phyloP scores from a whole-genome alignment of 2,888 invertebrate genomes.

The Drepana falcataria region DNA sequence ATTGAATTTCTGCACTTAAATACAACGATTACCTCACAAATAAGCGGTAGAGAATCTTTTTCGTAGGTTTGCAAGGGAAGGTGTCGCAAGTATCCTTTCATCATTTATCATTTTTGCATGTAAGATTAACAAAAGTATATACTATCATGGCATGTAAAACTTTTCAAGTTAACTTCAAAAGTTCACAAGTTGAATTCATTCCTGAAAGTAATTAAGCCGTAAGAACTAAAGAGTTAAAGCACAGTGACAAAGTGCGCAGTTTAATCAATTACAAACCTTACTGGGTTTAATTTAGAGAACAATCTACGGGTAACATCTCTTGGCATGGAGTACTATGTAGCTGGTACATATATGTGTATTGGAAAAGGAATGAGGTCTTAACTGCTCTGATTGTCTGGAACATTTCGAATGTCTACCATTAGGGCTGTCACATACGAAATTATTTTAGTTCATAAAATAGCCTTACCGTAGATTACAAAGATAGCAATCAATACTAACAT shows the following conservation, averaged over 20 bases:
- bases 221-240: not conserved
- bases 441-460: no score
- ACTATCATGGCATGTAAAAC: not conserved
- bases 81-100: no score
- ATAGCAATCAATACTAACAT: no score
- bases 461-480: no score
- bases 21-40: no score
- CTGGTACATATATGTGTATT: not conserved
- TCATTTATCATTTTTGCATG: no score
- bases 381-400: not conserved
- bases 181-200: not conserved
- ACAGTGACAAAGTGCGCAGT: not conserved
- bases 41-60: no score
- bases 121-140: no score
- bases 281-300: slow-evolving; percentile 1
- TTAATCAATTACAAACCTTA: not conserved
- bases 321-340: not conserved
- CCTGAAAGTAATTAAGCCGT: not conserved
- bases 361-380: not conserved
- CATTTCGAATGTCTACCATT: not conserved
- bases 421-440: not conserved
- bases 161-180: not conserved
- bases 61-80: no score
- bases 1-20: no score
- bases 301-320: not conserved